Percentiles rank a stretch among this genome's conserved stretches.
Evolutionary conservation across 2,888 invertebrate species (phyloP).

Genomic region (Formica aserva): DNA sequence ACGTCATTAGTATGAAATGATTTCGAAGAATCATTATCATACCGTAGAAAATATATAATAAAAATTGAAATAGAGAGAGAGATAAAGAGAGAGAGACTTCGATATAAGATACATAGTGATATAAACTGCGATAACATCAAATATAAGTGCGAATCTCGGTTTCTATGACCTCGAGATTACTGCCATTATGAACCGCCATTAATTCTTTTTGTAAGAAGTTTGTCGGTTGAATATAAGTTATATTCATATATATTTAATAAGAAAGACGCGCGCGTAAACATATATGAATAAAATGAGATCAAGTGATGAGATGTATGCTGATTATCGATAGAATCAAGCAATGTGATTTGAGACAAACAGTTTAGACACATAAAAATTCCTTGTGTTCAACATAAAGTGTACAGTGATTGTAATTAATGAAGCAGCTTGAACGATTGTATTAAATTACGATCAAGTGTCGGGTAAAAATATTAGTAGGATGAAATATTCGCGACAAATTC

Average conservation of each 20-base stretch:
- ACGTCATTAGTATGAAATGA: neutral
- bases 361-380: neutral
- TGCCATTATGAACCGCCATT: neutral
- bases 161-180: conserved; percentile 4
- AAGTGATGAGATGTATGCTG: conserved; percentile 50
- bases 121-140: neutral
- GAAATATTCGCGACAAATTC: conserved; percentile 41
- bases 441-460: conserved; percentile 8
- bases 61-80: neutral
- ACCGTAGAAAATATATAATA: conserved; percentile 4
- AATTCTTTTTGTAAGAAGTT: conserved; percentile 20
- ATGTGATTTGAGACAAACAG: conserved; percentile 60
- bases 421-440: conserved; percentile 48
- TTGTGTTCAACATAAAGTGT: conserved; percentile 47
- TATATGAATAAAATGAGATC: conserved; percentile 17
- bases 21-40: neutral
- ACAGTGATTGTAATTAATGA: neutral
- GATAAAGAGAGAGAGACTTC: neutral
- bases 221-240: conserved; percentile 33
- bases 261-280: neutral
- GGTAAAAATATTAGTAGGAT: neutral
- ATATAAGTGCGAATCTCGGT: conserved; percentile 35
- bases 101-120: conserved; percentile 4
- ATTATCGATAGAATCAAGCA: conserved; percentile 52
- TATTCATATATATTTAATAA: conserved; percentile 16